Evolutionary conservation across 2,888 invertebrate genomes (phyloP).

Genomic region (Leucophora obtusa): DNA sequence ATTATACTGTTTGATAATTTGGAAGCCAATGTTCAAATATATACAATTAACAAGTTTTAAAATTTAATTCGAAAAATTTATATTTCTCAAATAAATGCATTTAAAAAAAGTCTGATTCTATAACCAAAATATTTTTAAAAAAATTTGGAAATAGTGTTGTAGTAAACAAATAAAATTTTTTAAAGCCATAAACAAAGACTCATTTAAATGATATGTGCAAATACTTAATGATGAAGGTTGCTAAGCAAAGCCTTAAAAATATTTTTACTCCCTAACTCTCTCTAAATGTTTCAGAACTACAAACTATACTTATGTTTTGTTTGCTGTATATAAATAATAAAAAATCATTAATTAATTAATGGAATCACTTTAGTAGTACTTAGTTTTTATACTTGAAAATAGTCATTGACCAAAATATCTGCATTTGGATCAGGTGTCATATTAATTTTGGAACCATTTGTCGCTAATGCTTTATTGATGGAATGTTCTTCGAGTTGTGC

Average conservation of each 20-base stretch:
- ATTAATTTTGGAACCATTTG: constrained; percentile 63
- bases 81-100: no score
- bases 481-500: constrained; percentile 57
- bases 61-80: no score
- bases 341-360: constrained; percentile 39
- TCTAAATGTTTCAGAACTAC: constrained; percentile 14
- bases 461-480: constrained; percentile 40
- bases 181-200: constrained; percentile 55
- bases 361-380: constrained; percentile 51
- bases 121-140: no score
- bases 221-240: constrained; percentile 53
- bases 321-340: constrained; percentile 27
- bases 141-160: constrained; percentile 9
- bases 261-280: constrained; percentile 47
- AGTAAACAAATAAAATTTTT: constrained; percentile 20
- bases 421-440: constrained; percentile 63
- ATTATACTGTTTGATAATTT: no score
- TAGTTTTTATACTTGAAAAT: constrained; percentile 76
- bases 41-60: no score
- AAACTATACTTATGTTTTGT: constrained; percentile 29
- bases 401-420: constrained; percentile 77
- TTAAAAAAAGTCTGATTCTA: no score
- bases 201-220: constrained; percentile 61
- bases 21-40: no score
- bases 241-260: constrained; percentile 60